Evolutionary conservation across 2,797 vertebrate species (phyloP), one percentile per base, ranked within the genome.

Genomic region (Typhlichthys eigenmanni): DNA sequence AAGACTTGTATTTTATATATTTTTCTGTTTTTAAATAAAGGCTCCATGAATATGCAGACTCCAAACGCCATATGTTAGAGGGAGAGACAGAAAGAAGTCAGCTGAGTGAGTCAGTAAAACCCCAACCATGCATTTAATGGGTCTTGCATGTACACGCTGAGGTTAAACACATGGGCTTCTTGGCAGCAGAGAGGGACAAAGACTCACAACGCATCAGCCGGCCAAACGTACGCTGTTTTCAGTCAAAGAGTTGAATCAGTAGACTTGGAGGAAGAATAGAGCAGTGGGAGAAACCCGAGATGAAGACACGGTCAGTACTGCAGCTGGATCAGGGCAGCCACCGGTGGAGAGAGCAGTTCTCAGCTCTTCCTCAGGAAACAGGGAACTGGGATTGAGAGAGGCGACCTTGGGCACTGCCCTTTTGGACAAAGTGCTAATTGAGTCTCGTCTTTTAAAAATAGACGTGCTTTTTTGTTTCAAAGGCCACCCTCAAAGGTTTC

Each of bases 391-490:
- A 70, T 64, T 55, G 50, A 55, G 57, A 54, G 16, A 16, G 14
- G 12, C 48, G 9, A 65, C 68, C 76, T 29, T 13, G 9, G 3
- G 34, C 70, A 50, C 61, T n/a, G 0, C 57, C 61, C 55, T 68
- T 55, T 34, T 9, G 47, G 74, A 86, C 83, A 76, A 86, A 81
- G 87, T 79, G 84, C 75, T 87, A 88, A 90, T 76, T 78, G 82
- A 85, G 78, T 64, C 73, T 59, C 47, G 43, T 65, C 70, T 81
- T 75, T 79, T 72, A 72, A 78, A 85, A 82, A 81, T 78, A 80
- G 66, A 34, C 70, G 68, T 71, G 74, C 63, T 74, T 64, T 64
- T 76, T 34, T 55, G 51, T 83, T 78, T 47, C 45, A 19, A 46
- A 34, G 57, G 1, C 55, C 46, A 43, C 72, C 64, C 52, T 69